Conservation (phyloP, 2,113 vertebrate genomes). For the Chionis minor region DNA sequence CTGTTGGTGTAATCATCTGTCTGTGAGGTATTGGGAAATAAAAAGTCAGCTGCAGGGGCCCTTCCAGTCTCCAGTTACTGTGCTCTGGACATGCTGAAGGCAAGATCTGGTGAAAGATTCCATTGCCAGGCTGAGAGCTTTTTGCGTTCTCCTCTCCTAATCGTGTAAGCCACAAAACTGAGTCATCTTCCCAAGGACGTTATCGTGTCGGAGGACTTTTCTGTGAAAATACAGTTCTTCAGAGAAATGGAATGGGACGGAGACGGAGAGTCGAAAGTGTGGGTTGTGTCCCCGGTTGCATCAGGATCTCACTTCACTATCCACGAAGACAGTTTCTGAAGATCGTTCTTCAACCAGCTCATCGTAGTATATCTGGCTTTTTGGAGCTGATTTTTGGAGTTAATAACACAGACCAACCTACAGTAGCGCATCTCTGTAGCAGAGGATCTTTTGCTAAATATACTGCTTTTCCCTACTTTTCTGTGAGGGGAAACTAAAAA, state of each 20-base stretch:
- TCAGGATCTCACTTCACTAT: neutral
- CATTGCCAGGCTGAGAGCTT: neutral
- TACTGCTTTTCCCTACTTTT: neutral
- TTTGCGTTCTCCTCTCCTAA: neutral
- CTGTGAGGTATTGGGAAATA: neutral
- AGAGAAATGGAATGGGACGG: neutral
- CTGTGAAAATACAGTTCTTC: neutral
- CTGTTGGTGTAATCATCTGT: neutral
- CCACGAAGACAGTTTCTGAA: neutral
- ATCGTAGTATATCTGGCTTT: neutral
- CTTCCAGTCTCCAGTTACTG: neutral
- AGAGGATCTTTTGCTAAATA: neutral
- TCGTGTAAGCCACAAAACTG: neutral
- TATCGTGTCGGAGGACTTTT: neutral
- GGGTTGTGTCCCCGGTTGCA: neutral
- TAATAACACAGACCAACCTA: neutral
- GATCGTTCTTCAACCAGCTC: neutral
- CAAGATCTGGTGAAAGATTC: neutral
- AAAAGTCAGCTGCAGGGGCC: neutral
- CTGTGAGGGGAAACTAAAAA: neutral
- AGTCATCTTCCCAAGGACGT: neutral
- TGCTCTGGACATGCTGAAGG: neutral
- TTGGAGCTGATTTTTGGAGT: neutral
- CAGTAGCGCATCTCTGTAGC: neutral
- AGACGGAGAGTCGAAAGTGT: fast-evolving